A percentile compares a stretch with the other conserved stretches of the same genome.
These are phyloP conservation scores for Carapus acus DNA, from an alignment of 2,797 vertebrate genomes.

Conservation along the genomic window DNA sequence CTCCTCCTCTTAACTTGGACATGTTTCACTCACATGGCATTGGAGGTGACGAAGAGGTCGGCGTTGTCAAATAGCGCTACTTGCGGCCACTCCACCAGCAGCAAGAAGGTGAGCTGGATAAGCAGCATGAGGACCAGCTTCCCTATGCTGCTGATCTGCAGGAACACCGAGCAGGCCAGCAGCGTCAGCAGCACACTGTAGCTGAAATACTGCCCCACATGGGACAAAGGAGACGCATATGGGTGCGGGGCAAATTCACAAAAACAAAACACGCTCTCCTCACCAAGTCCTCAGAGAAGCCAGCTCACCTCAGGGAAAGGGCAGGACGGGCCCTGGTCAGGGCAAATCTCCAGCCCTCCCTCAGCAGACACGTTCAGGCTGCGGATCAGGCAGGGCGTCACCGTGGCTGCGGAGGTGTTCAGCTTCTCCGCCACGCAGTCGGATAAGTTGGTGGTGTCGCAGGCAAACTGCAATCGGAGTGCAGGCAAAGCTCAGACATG, in stretches of 20 bases:
- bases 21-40: constrained; percentile 81
- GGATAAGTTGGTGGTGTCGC: constrained; percentile 78
- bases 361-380: constrained; percentile 81
- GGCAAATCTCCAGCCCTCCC: constrained; percentile 76
- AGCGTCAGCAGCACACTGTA: constrained; percentile 90
- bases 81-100: constrained; percentile 87
- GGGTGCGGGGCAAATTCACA: background rate
- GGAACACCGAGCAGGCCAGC: constrained; percentile 92
- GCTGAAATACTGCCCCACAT: constrained; percentile 80
- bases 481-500: background rate
- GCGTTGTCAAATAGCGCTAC: constrained; percentile 88
- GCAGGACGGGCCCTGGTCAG: constrained; percentile 74
- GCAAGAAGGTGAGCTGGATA: constrained; percentile 85
- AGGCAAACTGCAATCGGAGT: constrained; percentile 78
- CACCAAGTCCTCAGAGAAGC: too few species aligned
- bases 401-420: constrained; percentile 75
- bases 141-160: constrained; percentile 95
- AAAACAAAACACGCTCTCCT: too few species aligned
- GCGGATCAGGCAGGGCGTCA: constrained; percentile 84
- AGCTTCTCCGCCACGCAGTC: constrained; percentile 79
- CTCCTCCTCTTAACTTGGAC: background rate
- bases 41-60: constrained; percentile 87
- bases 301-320: constrained; percentile 85
- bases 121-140: constrained; percentile 88
- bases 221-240: constrained; percentile 31